Base-by-base conservation (phyloP, 2,113 vertebrate genomes). In the Castor canadensis region DNA sequence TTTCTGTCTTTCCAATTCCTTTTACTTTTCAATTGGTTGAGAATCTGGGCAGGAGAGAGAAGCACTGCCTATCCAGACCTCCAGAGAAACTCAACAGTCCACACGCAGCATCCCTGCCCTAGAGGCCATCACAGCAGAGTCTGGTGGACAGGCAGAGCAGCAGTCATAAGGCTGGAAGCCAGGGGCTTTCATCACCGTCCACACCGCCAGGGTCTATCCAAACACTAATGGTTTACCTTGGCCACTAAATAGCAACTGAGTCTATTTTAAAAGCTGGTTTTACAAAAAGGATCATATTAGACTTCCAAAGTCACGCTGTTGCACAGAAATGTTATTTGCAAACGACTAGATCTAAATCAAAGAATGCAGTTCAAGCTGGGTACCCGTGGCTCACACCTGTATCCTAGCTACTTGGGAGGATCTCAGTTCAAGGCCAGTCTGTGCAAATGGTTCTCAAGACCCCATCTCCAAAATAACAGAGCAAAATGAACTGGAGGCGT, bases 41-140 rank as follows among this genome's bases (percentile, higher is more conserved):
- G 71, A 52, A 30, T 43, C 69, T 30, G 49, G 28, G 38, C 22
- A 43, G 28, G 15, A 24, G 40, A 87, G 47, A 47, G 32, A 49
- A 73, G 32, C 28, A 60, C n/a, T 38, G 13, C 52, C 58, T 52
- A 47, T 6, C 64, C 7, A 56, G 71, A n/a, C 16, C 49, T 7
- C n/a, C 69, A 38, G 20, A 47, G 60, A 89, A 84, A 12, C 24
- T 72, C 17, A 24, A 9, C 8, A 47, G 77, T 22, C 67, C 24
- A 16, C 15, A 52, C 24, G 0, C 0, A 2, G 17, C 28, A 35
- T 22, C 19, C 43, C 80, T 52, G 71, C 43, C 40, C 43, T 16
- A 0, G 0, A 16, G 72, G 28, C 10, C 11, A 54, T 52, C 80
- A 22, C 1, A 16, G 20, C 0, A 0, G 15, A 67, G 52, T 47